phyloP scores from a whole-genome alignment of 2,797 vertebrate species.

The Phyllotis vaccarum region DNA sequence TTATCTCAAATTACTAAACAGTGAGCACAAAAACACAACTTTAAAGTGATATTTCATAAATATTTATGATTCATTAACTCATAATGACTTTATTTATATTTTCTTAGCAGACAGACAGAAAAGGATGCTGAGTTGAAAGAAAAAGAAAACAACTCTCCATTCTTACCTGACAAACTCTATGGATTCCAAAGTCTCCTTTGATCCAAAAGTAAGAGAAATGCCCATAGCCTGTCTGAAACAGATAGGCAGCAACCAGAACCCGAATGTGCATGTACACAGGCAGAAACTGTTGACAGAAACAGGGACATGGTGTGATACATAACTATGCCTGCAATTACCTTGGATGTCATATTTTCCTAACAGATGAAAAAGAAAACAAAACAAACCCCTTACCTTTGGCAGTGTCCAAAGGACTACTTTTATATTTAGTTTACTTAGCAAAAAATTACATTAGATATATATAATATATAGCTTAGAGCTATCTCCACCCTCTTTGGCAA shows the following conservation, averaged over 20 bases:
- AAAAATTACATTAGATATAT: not conserved
- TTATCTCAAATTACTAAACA: slow-evolving; percentile 59
- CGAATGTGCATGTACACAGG: slow-evolving; percentile 99
- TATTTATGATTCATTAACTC: slow-evolving; percentile 48
- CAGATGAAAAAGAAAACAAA: not conserved
- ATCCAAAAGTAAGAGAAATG: slow-evolving; percentile 99
- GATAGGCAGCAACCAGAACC: slow-evolving; percentile 97
- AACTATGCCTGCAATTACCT: not conserved
- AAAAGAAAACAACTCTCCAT: not conserved
- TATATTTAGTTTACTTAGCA: not conserved
- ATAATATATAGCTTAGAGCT: not conserved
- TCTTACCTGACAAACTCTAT: slow-evolving; percentile 97
- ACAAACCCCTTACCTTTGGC: not conserved
- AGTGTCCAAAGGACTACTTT: not conserved
- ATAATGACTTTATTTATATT: slow-evolving; percentile 32
- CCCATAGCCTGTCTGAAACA: slow-evolving; percentile 99
- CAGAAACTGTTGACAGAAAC: slow-evolving; percentile 92
- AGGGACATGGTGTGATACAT: not conserved
- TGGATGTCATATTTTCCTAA: slow-evolving; percentile 6
- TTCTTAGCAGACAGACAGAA: slow-evolving; percentile 33
- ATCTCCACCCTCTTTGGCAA: slow-evolving; percentile 1
- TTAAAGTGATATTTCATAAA: slow-evolving; percentile 55
- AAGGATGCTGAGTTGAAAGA: slow-evolving; percentile 16
- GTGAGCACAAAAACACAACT: slow-evolving; percentile 44
- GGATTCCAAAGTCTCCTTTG: slow-evolving; percentile 98